Percentiles rank a stretch among this genome's conserved stretches.
Conservation (phyloP, 2,888 invertebrate species). For the Sympetrum striolatum region DNA sequence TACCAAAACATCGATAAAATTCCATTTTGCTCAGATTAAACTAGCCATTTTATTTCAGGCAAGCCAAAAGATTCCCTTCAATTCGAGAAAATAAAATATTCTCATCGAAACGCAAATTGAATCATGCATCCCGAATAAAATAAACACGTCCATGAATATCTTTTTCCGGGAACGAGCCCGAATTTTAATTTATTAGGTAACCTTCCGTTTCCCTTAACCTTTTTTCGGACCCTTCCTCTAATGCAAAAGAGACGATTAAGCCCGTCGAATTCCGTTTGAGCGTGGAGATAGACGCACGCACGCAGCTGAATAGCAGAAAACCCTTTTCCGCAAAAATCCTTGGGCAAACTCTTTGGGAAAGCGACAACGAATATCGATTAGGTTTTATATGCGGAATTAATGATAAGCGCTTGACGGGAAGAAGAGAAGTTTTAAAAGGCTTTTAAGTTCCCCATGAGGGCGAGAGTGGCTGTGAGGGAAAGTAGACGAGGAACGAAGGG, state of each 20-base stretch:
- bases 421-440: conserved; percentile 18
- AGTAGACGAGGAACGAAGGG: neutral
- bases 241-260: neutral
- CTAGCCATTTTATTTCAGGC: too few species aligned
- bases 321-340: neutral
- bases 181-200: too few species aligned
- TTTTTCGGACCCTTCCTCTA: neutral
- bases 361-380: conserved; percentile 34
- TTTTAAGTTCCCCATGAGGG: neutral
- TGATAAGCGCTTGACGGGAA: conserved; percentile 33
- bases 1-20: too few species aligned
- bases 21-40: too few species aligned
- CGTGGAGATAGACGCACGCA: neutral
- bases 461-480: neutral
- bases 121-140: too few species aligned
- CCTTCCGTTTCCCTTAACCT: too few species aligned
- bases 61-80: too few species aligned
- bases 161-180: too few species aligned
- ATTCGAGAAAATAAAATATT: too few species aligned
- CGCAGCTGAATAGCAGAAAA: neutral
- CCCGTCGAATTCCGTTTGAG: neutral
- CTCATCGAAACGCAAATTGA: too few species aligned
- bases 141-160: too few species aligned
- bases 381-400: conserved; percentile 34
- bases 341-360: conserved; percentile 19